phyloP scores from a whole-genome alignment of 2,888 invertebrate genomes.

The Pseudococcus longispinus region DNA sequence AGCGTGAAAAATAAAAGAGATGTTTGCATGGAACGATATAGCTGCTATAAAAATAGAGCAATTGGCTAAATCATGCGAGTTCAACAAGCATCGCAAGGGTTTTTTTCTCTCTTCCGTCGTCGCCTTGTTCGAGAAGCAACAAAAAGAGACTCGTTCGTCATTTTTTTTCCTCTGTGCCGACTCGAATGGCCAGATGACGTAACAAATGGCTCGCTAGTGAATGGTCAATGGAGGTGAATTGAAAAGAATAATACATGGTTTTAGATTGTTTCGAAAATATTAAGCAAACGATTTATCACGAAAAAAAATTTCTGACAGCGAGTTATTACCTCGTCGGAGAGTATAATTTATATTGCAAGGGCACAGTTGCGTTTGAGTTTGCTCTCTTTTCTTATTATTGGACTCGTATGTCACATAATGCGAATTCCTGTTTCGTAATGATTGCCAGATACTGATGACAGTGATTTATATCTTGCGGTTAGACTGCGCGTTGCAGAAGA shows the following conservation, averaged over 20 bases:
- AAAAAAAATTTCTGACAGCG: conserved; percentile 29
- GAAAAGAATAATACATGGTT: conserved; percentile 36
- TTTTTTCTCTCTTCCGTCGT: background rate
- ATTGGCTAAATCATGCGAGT: background rate
- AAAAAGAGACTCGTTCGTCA: background rate
- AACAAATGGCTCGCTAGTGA: conserved; percentile 33
- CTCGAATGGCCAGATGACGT: background rate
- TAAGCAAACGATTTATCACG: conserved; percentile 26
- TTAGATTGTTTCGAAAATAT: conserved; percentile 45
- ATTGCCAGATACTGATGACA: background rate
- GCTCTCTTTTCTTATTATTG: conserved; percentile 13
- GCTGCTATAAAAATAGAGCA: background rate
- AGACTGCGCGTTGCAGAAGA: background rate
- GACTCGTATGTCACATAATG: conserved; percentile 37
- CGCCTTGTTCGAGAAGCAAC: background rate
- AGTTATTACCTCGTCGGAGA: conserved; percentile 25
- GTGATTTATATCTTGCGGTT: conserved; percentile 5
- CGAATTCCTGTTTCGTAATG: conserved; percentile 15
- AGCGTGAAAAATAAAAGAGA: background rate
- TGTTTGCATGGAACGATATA: background rate
- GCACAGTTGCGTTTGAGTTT: conserved; percentile 24
- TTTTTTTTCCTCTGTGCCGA: background rate
- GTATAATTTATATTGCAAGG: conserved; percentile 23
- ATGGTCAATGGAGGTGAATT: conserved; percentile 29
- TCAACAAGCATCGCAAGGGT: background rate